Evolutionary conservation across 2,888 invertebrate genomes (phyloP), one percentile per base, ranked within the genome.

Genomic region (Heterodera filipjevi): DNA sequence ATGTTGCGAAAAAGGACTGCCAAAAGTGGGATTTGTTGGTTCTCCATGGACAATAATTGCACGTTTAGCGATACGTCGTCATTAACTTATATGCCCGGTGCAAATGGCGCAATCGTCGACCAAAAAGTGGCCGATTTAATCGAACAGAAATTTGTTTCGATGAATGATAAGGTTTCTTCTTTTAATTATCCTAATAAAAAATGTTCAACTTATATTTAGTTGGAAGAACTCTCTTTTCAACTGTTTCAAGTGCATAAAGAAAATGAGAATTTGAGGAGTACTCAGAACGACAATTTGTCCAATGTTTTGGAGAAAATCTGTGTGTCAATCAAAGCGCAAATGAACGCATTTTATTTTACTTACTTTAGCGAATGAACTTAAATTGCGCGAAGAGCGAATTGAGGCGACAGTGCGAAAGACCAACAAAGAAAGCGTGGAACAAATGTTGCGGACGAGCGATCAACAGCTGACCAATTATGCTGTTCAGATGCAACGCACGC

Each of bases 311-410:
- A 83, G 68, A 83, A 83, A 33, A 84, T 83, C 64, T 82, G 83
- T 83, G 33, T 33, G n/a, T 70, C 10, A 22, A 14, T 5, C 0
- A 70, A 30, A 10, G 10, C 5, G n/a, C 12, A 8, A 33, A 32
- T 5, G 1, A n/a, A 59, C n/a, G 27, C 8, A 10, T 59, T 1
- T 5, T 5, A 8, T 27, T 22, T 19, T n/a, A n/a, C n/a, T n/a
- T n/a, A n/a, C 19, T 82, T 76, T 71, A 82, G 82, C 82, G 16
- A 84, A 85, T 66, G 85, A 85, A 66, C 78, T 85, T 33, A 80
- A 81, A 39, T 72, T 81, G 70, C 84, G 84, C 27, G 85, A 85
- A 72, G 85, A 85, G 71, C 81, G 82, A 27, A 79, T 86, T n/a
- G 76, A 84, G 66, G 80, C 80, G 14, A 79, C 82, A 22, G 75